Percentiles rank a stretch among this genome's conserved stretches.
phyloP scores from a whole-genome alignment of 2,888 invertebrate species.

The Pterostichus madidus region DNA sequence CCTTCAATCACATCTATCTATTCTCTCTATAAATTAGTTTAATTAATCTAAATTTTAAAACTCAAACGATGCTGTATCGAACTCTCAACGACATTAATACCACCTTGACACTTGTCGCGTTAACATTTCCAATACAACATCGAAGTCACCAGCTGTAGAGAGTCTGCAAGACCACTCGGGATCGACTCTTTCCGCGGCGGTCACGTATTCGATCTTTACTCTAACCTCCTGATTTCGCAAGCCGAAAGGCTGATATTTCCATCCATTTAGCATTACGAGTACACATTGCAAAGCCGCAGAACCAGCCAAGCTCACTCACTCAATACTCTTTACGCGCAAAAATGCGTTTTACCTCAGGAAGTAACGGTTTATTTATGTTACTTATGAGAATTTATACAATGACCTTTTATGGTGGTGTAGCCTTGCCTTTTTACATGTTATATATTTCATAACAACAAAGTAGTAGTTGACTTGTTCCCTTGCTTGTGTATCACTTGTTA shows the following conservation, averaged over 20 bases:
- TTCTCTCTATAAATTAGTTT: too few relatives aligned
- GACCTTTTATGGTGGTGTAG: slow-evolving; percentile 56
- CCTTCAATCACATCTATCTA: too few relatives aligned
- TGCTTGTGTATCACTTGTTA: background rate
- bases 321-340: slow-evolving; percentile 50
- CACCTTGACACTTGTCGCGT: slow-evolving; percentile 9
- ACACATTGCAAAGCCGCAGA: background rate
- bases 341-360: slow-evolving; percentile 50
- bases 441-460: slow-evolving; percentile 51
- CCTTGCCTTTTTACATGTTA: slow-evolving; percentile 55
- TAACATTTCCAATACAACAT: slow-evolving; percentile 12
- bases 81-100: too few relatives aligned
- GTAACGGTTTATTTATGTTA: slow-evolving; percentile 62
- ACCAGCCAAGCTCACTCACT: slow-evolving; percentile 10
- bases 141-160: background rate
- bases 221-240: slow-evolving; percentile 33
- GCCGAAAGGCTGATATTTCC: slow-evolving; percentile 37
- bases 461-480: background rate
- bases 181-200: slow-evolving; percentile 10
- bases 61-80: too few relatives aligned
- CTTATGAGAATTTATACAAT: slow-evolving; percentile 58
- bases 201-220: slow-evolving; percentile 52
- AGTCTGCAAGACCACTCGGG: background rate
- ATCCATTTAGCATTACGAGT: background rate
- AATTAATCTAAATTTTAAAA: too few relatives aligned